Percentiles rank a stretch among this genome's conserved stretches.
These are phyloP conservation scores for Zaprionus vittiger DNA, from an alignment of 1,140 invertebrate species.

Conservation along the genomic window DNA sequence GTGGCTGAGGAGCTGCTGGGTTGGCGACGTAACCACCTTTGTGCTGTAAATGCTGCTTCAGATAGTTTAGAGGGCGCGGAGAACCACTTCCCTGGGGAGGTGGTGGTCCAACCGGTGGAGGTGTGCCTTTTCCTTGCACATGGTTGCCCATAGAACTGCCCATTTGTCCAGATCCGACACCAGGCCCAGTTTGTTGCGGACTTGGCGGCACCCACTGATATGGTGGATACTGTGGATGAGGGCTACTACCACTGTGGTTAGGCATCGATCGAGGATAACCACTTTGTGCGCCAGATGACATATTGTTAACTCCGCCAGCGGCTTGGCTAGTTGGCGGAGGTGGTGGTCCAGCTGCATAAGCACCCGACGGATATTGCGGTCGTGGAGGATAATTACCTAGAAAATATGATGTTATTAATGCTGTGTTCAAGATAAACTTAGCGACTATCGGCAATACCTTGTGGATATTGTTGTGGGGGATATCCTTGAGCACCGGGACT, in stretches of 20 bases:
- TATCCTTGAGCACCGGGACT: conserved; percentile 85
- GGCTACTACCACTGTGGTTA: conserved; percentile 85
- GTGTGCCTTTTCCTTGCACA: conserved; percentile 81
- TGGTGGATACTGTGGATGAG: conserved; percentile 85
- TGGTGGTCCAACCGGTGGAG: conserved; percentile 71
- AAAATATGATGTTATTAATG: not conserved
- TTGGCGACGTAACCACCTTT: conserved; percentile 86
- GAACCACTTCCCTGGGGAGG: conserved; percentile 73
- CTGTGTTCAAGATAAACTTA: not conserved
- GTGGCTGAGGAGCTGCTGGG: conserved; percentile 87
- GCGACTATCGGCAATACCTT: conserved; percentile 63
- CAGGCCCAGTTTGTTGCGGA: conserved; percentile 74
- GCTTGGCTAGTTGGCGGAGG: conserved; percentile 72
- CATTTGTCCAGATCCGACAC: conserved; percentile 59
- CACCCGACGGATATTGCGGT: conserved; percentile 85
- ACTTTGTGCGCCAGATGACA: conserved; percentile 77
- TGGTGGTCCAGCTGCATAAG: conserved; percentile 84
- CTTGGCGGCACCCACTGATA: conserved; percentile 85
- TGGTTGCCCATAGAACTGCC: conserved; percentile 78
- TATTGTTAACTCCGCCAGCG: conserved; percentile 79
- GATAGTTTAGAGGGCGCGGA: conserved; percentile 86
- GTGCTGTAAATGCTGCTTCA: conserved; percentile 89
- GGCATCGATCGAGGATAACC: conserved; percentile 86
- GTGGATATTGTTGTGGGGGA: conserved; percentile 87
- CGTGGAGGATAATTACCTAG: conserved; percentile 86